Conservation (phyloP, 2,888 invertebrate genomes). For the Rotaria socialis region DNA sequence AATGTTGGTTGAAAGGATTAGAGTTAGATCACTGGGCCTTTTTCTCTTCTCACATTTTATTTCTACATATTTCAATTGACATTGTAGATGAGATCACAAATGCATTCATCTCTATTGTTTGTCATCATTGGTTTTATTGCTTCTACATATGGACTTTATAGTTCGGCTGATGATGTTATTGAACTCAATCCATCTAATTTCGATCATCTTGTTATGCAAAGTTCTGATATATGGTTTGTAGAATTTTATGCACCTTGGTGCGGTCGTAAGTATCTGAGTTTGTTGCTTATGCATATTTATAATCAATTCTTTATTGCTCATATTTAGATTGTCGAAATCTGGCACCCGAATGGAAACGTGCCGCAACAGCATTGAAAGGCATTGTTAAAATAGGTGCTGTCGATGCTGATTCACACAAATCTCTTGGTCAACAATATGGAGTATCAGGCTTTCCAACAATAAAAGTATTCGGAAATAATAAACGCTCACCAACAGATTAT, state of each 20-base stretch:
- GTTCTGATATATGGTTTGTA: constrained; percentile 74
- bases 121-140: not conserved
- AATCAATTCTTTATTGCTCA: not conserved
- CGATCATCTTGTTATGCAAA: constrained; percentile 60
- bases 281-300: too few relatives aligned
- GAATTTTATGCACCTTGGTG: constrained; percentile 88
- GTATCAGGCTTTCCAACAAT: constrained; percentile 90
- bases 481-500: constrained; percentile 76
- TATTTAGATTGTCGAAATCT: constrained; percentile 69
- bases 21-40: not conserved
- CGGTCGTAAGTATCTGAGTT: constrained; percentile 56
- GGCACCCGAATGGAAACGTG: constrained; percentile 86
- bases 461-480: constrained; percentile 82
- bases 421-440: constrained; percentile 73
- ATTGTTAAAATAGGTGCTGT: constrained; percentile 87
- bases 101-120: not conserved
- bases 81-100: not conserved
- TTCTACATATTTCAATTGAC: not conserved
- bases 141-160: constrained; percentile 30
- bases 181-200: constrained; percentile 94
- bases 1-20: not conserved
- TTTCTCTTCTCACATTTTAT: not conserved
- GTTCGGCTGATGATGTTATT: constrained; percentile 65
- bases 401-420: constrained; percentile 81
- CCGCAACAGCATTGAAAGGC: constrained; percentile 86